phyloP scores from a whole-genome alignment of 2,797 vertebrate genomes.

The Champsocephalus gunnari region DNA sequence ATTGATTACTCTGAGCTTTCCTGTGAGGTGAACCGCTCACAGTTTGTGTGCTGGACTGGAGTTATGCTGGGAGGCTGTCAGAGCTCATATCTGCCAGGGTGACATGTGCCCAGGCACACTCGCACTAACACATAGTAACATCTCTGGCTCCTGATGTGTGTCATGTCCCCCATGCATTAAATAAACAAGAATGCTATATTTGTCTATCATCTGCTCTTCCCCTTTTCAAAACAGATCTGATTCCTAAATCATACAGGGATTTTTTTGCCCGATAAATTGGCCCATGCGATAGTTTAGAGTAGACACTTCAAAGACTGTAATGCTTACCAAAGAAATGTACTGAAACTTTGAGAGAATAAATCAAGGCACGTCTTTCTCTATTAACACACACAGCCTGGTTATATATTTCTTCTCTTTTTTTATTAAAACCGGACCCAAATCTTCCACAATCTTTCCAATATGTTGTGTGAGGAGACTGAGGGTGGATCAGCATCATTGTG shows the following conservation, averaged over 20 bases:
- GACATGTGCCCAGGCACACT: constrained; percentile 70
- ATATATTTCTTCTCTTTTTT: constrained; percentile 14
- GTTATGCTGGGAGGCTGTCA: constrained; percentile 70
- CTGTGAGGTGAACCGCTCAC: constrained; percentile 59
- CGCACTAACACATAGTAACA: constrained; percentile 71
- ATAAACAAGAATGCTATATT: constrained; percentile 60
- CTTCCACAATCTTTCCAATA: constrained; percentile 33
- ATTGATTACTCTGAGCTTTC: constrained; percentile 52
- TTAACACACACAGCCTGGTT: constrained; percentile 17
- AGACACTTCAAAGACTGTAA: constrained; percentile 2
- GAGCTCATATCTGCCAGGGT: constrained; percentile 65
- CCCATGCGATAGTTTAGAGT: not conserved
- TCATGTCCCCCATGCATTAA: constrained; percentile 58
- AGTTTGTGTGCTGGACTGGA: constrained; percentile 59
- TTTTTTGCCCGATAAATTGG: not conserved
- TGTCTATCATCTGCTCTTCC: constrained; percentile 45
- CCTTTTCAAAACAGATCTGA: constrained; percentile 15
- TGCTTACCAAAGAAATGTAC: constrained; percentile 6
- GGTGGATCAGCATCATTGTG: constrained; percentile 34
- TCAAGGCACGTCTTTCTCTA: not conserved
- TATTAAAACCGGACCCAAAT: constrained; percentile 9
- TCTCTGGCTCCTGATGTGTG: constrained; percentile 67
- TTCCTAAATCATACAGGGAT: constrained; percentile 31
- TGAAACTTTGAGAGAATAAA: not conserved
- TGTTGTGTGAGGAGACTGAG: constrained; percentile 33